Conservation (phyloP, 2,888 invertebrate species). For the Rhagonycha lutea region DNA sequence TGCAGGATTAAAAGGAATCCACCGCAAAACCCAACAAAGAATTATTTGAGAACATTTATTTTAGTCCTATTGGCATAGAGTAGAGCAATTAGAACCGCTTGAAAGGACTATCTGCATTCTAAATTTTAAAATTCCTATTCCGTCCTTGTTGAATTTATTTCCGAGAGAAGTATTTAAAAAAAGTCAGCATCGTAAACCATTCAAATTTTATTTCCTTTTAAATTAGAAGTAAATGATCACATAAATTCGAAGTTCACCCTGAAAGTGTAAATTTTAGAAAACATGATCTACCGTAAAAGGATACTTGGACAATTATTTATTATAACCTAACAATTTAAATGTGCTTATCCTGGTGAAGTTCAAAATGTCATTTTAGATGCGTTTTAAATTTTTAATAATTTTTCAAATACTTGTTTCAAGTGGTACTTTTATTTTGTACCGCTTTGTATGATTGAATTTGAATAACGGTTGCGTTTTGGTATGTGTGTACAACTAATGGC, state of each 20-base stretch:
- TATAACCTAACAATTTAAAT: no score
- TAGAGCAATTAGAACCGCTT: background rate
- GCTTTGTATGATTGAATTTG: no score
- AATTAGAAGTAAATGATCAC: background rate
- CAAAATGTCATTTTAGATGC: no score
- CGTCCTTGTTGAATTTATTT: background rate
- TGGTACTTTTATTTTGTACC: no score
- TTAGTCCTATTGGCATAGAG: slow-evolving; percentile 10
- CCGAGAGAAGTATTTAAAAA: background rate
- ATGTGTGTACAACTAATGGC: no score
- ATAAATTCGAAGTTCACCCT: background rate
- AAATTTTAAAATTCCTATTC: slow-evolving; percentile 9
- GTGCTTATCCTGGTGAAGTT: no score
- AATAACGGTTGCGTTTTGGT: no score
- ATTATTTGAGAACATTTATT: slow-evolving; percentile 14
- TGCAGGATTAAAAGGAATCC: slow-evolving; percentile 9
- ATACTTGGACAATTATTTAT: no score
- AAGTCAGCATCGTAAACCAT: background rate
- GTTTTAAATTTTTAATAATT: no score
- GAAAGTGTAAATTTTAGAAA: background rate
- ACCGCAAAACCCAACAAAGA: slow-evolving; percentile 11
- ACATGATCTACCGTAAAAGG: no score
- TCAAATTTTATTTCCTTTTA: background rate
- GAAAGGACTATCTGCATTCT: slow-evolving; percentile 6
- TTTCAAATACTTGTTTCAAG: no score